phyloP scores from a whole-genome alignment of 2,888 invertebrate genomes.

The Drosophila lacicola region DNA sequence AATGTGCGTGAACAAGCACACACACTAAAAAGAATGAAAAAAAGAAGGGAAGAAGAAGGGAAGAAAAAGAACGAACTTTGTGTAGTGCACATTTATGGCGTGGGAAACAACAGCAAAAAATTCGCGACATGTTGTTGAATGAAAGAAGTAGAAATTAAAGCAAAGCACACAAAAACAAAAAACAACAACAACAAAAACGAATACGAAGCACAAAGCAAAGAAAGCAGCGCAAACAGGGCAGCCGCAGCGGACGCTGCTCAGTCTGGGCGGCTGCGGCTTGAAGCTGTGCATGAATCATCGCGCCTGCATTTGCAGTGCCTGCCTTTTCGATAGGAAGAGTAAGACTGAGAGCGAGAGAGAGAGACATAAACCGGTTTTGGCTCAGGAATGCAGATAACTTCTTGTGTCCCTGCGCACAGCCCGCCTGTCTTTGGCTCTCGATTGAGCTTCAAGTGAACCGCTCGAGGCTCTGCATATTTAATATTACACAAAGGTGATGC shows the following conservation, averaged over 20 bases:
- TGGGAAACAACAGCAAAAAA: constrained; percentile 66
- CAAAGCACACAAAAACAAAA: constrained; percentile 17
- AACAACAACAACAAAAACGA: constrained; percentile 1
- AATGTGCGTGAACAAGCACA: constrained; percentile 23
- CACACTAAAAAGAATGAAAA: not conserved
- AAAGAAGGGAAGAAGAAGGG: constrained; percentile 1
- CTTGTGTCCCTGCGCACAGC: constrained; percentile 37
- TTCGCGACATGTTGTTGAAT: constrained; percentile 61
- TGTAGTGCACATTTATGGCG: constrained; percentile 64
- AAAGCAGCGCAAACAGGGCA: constrained; percentile 24
- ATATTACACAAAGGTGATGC: constrained; percentile 59
- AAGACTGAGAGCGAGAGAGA: not conserved
- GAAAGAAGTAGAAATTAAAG: constrained; percentile 56
- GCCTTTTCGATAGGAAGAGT: not conserved
- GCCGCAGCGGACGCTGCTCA: constrained; percentile 63
- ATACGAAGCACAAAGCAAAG: constrained; percentile 16
- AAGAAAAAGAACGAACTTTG: constrained; percentile 1
- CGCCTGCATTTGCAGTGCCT: constrained; percentile 48
- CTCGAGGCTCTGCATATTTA: constrained; percentile 71
- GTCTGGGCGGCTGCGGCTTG: constrained; percentile 58
- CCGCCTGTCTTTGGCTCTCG: constrained; percentile 36
- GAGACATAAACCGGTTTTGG: constrained; percentile 65
- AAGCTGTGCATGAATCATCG: constrained; percentile 69
- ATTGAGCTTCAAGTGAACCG: constrained; percentile 60
- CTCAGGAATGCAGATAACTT: constrained; percentile 76